Base-by-base conservation (phyloP, 2,888 invertebrate species). In the Dicyrtomina minuta region DNA sequence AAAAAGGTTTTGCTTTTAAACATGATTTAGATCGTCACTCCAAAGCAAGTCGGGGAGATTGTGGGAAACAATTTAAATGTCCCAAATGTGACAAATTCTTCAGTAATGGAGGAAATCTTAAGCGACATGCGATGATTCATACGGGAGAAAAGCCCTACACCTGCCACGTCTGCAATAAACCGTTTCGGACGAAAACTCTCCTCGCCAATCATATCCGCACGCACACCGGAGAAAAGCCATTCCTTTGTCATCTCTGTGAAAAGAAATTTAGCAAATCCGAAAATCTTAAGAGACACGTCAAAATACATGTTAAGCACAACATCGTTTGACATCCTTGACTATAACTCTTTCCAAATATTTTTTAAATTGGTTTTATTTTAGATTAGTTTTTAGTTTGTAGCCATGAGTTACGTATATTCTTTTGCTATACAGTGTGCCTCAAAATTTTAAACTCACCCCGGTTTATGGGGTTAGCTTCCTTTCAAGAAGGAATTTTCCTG, bases 21-120 rank as follows among this genome's bases (percentile, higher is more conserved):
- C 61, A 60, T 59, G 68, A 68, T 53, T 22, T 68, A 26, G 68
- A 68, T 61, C 33, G 68, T 17, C 68, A 68, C 33, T 15, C 60
- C n/a, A 68, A 68, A 43, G 68, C 68, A n/a, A 68, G 68, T 53
- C 33, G 61, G n/a, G 68, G 68, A 15, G 68, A 68, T 8, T 68
- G 68, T 61, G 68, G 68, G 6, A 68, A 68, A 43, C 68, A 68
- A 27, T 68, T 68, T 43, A 61, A 51, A 39, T 59, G 59, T 49
- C 27, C 59, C 15, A 60, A 60, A 17, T 67, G 67, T 60, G 58
- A 44, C 44, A 66, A 66, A 41, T 66, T 44, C 44, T 66, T 66
- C 56, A 67, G 68, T 51, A 68, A 67, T 26, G 67, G 67, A 15
- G 67, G 67, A 13, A 67, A 67, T 44, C 44, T 67, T 15, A 67